These are phyloP conservation scores for Myoxocephalus aenaeus DNA, from an alignment of 2,797 vertebrate species.

Conservation along the genomic window DNA sequence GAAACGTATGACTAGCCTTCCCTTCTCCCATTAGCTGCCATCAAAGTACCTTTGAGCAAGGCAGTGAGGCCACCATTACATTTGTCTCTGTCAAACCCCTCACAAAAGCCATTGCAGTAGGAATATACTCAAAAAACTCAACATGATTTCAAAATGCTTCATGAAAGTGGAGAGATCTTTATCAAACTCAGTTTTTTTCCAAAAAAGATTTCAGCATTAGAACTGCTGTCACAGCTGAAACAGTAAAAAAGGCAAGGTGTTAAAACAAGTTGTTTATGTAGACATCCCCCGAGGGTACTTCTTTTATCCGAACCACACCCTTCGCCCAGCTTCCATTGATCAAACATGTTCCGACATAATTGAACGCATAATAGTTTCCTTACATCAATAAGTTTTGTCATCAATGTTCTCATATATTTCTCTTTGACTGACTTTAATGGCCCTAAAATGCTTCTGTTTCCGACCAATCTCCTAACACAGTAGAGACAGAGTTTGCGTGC, in stretches of 20 bases:
- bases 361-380: conserved; percentile 10
- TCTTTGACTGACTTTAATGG: conserved; percentile 31
- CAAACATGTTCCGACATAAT: conserved; percentile 43
- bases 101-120: background rate
- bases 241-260: background rate
- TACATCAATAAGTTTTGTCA: conserved; percentile 12
- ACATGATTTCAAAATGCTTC: background rate
- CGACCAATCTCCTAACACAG: background rate
- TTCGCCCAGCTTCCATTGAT: conserved; percentile 15
- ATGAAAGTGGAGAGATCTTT: background rate
- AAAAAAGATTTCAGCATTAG: too few species aligned
- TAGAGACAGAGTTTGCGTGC: background rate
- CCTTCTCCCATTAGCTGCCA: background rate
- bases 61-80: background rate
- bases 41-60: conserved; percentile 6
- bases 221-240: conserved; percentile 5
- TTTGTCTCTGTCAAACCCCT: background rate
- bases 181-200: background rate
- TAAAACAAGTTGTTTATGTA: conserved; percentile 47
- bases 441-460: conserved; percentile 6
- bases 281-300: conserved; percentile 19
- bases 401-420: conserved; percentile 21
- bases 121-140: background rate
- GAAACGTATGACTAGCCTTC: background rate
- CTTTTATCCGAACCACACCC: conserved; percentile 33